Evolutionary conservation across 2,113 vertebrate genomes (phyloP), one percentile per base, ranked within the genome.

Genomic region (Pipa parva): DNA sequence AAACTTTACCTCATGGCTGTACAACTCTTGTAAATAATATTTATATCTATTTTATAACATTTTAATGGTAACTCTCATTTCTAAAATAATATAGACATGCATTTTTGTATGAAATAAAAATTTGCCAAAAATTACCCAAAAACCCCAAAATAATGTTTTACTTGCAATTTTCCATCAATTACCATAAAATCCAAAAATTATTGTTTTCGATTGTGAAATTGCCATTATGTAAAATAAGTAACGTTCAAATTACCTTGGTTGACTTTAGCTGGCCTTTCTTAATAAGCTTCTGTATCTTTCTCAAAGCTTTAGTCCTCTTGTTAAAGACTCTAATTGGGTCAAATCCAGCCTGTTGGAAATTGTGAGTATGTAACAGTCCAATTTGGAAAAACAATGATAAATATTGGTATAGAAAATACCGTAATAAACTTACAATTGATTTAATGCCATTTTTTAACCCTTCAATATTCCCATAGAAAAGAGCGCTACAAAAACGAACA

Each of bases 401-500:
- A 7, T 22, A 20, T 26, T 13, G 7, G 33, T 37, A 37, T 13
- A 37, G 42, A 5, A 46, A n/a, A n/a, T n/a, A n/a, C n/a, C n/a
- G n/a, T n/a, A 45, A 45, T 20, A 2, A 76, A 86, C 89, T 90
- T 79, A 92, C 92, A 3, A 83, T 86, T 33, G 83, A 80, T 76
- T 85, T 92, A 50, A 95, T 75, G 72, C 83, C 86, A 68, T 88
- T 90, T 86, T 89, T 94, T 49, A 94, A 84, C 70, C 88, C 88
- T 70, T 95, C 92, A 0, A 93, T 86, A 26, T 94, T 93, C 72
- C 90, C 92, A 77, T 94, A 95, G 84, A 92, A 95, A 71, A 94
- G 86, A 10, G 89, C 90, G 74, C 92, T 88, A 63, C 81, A 85
- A 83, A 91, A 95, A 72, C 79, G 90, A 73, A 95, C 84, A 75